These are phyloP conservation scores for Ferdinandea cuprea DNA, from an alignment of 2,888 invertebrate species.

Conservation along the genomic window DNA sequence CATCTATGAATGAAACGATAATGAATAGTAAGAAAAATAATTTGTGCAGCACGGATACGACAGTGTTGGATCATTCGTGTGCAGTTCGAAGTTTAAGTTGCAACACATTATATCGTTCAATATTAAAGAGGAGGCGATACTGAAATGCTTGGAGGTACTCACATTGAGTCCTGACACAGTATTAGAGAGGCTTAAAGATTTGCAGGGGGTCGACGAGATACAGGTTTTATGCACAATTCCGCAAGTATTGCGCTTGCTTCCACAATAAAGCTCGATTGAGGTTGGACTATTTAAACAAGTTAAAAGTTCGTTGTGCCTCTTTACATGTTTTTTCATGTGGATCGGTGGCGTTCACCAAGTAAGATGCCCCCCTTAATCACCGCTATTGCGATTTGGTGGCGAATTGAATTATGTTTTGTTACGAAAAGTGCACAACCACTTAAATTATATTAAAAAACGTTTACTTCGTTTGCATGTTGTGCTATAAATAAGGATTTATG, in stretches of 20 bases:
- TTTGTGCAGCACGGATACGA: too few relatives aligned
- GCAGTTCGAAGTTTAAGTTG: too few relatives aligned
- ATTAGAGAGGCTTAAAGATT: slow-evolving; percentile 84
- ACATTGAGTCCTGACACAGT: slow-evolving; percentile 86
- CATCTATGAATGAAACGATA: too few relatives aligned
- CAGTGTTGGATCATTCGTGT: too few relatives aligned
- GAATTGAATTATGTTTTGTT: too few relatives aligned
- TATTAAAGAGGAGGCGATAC: slow-evolving; percentile 85
- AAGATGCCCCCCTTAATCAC: slow-evolving; percentile 41
- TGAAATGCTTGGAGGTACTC: slow-evolving; percentile 85
- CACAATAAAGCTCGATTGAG: slow-evolving; percentile 84
- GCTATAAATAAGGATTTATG: too few relatives aligned
- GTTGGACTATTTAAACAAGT: slow-evolving; percentile 84
- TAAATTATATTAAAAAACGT: too few relatives aligned
- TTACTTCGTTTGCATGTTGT: too few relatives aligned
- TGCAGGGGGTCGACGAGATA: slow-evolving; percentile 86
- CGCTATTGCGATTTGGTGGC: too few relatives aligned
- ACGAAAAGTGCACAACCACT: too few relatives aligned
- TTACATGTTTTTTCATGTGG: slow-evolving; percentile 83
- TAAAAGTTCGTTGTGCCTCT: slow-evolving; percentile 84
- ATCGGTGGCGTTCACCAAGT: slow-evolving; percentile 82
- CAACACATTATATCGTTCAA: slow-evolving; percentile 85
- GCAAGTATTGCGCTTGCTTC: slow-evolving; percentile 84
- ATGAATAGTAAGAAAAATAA: too few relatives aligned
- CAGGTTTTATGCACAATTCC: slow-evolving; percentile 86